A percentile compares a stretch with the other conserved stretches of the same genome.
These are phyloP conservation scores for Leptopterna dolabrata DNA, from an alignment of 2,888 invertebrate species.

Conservation along the genomic window DNA sequence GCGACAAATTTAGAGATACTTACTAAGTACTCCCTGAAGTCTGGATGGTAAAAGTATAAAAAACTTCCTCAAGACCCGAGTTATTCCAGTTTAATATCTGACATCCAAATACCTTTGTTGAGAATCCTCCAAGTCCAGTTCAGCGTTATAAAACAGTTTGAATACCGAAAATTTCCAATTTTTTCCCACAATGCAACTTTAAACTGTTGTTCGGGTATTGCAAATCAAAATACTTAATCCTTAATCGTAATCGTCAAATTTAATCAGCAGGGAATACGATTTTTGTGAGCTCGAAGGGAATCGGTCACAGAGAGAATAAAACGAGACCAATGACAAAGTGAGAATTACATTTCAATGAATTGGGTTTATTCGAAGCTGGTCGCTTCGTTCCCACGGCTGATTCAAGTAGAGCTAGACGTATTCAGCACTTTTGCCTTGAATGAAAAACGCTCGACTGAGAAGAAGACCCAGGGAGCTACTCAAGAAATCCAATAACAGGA, in stretches of 20 bases:
- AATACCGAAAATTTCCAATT: too few species aligned
- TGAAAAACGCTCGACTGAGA: background rate
- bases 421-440: conserved; percentile 22
- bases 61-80: too few species aligned
- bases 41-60: too few species aligned
- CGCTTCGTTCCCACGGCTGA: background rate
- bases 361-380: background rate
- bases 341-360: conserved; percentile 15
- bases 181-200: too few species aligned
- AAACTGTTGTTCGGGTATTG: too few species aligned
- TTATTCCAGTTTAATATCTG: too few species aligned
- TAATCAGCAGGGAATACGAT: background rate
- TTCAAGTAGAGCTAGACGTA: conserved; percentile 12
- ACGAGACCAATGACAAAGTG: background rate
- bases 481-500: conserved; percentile 50
- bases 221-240: too few species aligned
- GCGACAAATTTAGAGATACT: background rate
- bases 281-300: background rate
- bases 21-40: too few species aligned
- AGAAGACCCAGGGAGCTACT: conserved; percentile 12
- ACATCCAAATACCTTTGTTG: too few species aligned
- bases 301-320: background rate
- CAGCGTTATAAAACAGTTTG: too few species aligned
- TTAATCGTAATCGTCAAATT: background rate
- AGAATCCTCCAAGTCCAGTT: too few species aligned